Evolutionary conservation across 2,113 vertebrate genomes (phyloP), one percentile per base, ranked within the genome.

Genomic region (Natator depressus): DNA sequence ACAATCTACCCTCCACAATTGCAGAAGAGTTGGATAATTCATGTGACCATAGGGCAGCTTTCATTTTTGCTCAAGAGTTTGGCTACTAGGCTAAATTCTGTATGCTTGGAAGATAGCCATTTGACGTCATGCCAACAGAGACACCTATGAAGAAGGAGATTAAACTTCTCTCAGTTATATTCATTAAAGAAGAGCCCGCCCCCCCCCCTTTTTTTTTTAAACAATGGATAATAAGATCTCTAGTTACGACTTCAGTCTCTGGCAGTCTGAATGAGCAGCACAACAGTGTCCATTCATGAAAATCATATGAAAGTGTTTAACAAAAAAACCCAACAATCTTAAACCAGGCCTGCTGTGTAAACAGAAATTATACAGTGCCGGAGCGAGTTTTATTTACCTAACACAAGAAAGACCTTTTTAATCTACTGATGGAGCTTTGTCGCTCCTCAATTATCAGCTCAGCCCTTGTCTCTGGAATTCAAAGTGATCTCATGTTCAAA

Each of bases 231-330:
- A 79, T 81, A n/a, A 94, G 84, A 95, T 89, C 86, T 95, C 80
- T 93, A 84, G 19, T 95, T 84, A 54, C 0, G 0, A 88, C n/a
- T 96, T 72, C 14, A 87, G 29, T 87, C 95, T 96, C 91, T 95
- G 84, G 75, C 85, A 76, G 88, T 85, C 47, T 85, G 46, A 82
- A 88, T 83, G 80, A 85, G 54, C 35, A 93, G 78, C 84, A 88
- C 81, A 92, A 80, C 62, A 88, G 80, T 92, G 85, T 82, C 91
- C 29, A 80, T 94, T 96, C 72, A 87, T 88, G 84, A 89, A 83
- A 80, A 83, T 79, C 0, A 2, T 51, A 17, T 47, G 50, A 89
- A 96, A 85, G 75, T 49, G 47, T 91, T 85, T 57, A n/a, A 94
- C 80, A 84, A 87, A 91, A 87, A 4, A 75, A 87, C 27, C 10